A percentile compares a stretch with the other conserved stretches of the same genome.
Conservation (phyloP, 2,797 vertebrate genomes). For the Typhlichthys eigenmanni region DNA sequence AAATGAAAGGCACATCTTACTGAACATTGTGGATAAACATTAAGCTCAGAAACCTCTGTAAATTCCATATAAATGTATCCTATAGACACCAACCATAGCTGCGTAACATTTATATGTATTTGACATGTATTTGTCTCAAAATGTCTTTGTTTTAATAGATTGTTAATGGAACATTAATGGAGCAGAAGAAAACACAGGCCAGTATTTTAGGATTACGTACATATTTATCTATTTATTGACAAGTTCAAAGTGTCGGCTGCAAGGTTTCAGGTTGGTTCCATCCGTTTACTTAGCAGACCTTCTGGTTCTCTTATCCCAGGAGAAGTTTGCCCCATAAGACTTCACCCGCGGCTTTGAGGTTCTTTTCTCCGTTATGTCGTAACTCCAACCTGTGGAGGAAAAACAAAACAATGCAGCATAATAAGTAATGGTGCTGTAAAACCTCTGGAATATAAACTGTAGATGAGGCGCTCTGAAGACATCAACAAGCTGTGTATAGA, state of each 20-base stretch:
- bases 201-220: conserved; percentile 69
- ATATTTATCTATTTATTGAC: conserved; percentile 88
- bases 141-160: conserved; percentile 31
- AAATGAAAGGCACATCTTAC: too few species aligned
- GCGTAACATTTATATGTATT: too few species aligned
- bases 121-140: too few species aligned
- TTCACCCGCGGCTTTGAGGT: conserved; percentile 91
- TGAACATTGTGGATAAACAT: too few species aligned
- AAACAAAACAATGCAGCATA: conserved; percentile 44
- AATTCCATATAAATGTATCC: too few species aligned
- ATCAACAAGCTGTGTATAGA: conserved; percentile 58
- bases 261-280: conserved; percentile 70
- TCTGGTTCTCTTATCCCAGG: conserved; percentile 96
- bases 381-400: conserved; percentile 88
- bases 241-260: conserved; percentile 75
- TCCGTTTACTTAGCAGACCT: conserved; percentile 91
- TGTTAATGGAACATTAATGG: conserved; percentile 71
- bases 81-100: too few species aligned
- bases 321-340: conserved; percentile 97
- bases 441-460: conserved; percentile 52
- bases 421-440: conserved; percentile 47
- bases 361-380: conserved; percentile 88
- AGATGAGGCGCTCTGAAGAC: conserved; percentile 66
- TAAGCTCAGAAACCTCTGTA: too few species aligned
- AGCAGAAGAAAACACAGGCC: conserved; percentile 50